Evolutionary conservation across 2,797 vertebrate species (phyloP).

Genomic region (Malacoctenus gilli): DNA sequence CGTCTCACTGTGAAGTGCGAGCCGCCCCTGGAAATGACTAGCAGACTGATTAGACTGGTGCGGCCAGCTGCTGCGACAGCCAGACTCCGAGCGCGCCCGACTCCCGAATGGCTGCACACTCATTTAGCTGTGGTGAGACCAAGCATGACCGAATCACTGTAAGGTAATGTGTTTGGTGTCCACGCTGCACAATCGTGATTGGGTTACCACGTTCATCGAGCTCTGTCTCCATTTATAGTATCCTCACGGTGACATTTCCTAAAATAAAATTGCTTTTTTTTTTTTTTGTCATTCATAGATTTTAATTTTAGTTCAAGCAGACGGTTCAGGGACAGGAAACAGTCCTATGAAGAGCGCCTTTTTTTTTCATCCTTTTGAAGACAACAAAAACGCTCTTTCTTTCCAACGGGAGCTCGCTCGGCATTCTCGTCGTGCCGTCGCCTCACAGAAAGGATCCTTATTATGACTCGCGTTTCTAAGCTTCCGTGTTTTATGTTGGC

Average conservation of each 20-base stretch:
- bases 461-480: no score
- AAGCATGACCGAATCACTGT: constrained; percentile 32
- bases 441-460: no score
- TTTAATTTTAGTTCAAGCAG: no score
- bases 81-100: constrained; percentile 26
- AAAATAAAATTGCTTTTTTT: not conserved
- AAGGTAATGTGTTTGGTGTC: constrained; percentile 22
- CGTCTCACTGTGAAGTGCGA: constrained; percentile 57
- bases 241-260: not conserved
- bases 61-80: constrained; percentile 28
- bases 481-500: no score
- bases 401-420: no score
- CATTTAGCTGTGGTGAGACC: constrained; percentile 36
- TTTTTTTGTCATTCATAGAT: no score
- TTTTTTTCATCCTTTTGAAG: no score
- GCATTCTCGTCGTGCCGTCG: no score
- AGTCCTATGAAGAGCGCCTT: not conserved
- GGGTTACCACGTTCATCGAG: not conserved
- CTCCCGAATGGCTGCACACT: constrained; percentile 41
- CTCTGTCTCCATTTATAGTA: not conserved
- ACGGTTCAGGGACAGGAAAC: not conserved
- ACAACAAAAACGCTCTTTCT: no score
- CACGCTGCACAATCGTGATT: constrained; percentile 6
- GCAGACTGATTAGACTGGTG: constrained; percentile 57
- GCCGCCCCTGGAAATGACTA: constrained; percentile 64